Evolutionary conservation across 2,797 vertebrate genomes (phyloP), one percentile per base, ranked within the genome.

Genomic region (Nyctalus aviator): DNA sequence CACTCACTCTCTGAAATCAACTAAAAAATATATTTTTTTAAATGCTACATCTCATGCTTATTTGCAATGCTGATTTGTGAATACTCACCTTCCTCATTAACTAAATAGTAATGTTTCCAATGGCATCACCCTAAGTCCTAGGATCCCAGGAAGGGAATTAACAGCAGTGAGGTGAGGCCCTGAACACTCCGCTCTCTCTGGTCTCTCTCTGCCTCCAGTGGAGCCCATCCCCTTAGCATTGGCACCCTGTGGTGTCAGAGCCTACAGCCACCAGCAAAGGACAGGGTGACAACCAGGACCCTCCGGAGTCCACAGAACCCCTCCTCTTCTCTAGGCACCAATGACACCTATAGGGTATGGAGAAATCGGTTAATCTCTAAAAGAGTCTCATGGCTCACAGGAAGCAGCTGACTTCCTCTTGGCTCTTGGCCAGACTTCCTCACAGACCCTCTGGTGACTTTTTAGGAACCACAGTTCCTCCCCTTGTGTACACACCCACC

Each of bases 51-150:
- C 44, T 95, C 76, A n/a, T 46, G 72, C 71, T 81, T 73, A 88
- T 66, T 81, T 77, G 41, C 35, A n/a, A 71, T 37, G 44, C 66
- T 86, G 77, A 75, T 79, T 53, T 71, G 41, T 55, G 50, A 94
- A 87, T 44, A 90, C 71, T 91, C 27, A 35, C 32, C 27, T 82
- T 77, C n/a, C 53, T 96, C 50, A 71, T 88, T 95, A 88, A 94
- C 7, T 79, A 77, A 94, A 91, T 15, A 78, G 75, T 72, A 73
- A 73, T 9, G 32, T 75, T 77, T 93, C 81, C 50, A 1, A 21
- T 84, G 84, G 72, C 1, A 25, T 48, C 44, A 71, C 77, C n/a
- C 15, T 62, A 79, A 78, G 57, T 48, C 75, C 72, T n/a, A 57
- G 72, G 73, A 73, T 76, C 30, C 35, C 72, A 68, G 86, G 84